Conservation (phyloP, 2,888 invertebrate genomes). For the Idaea dimidiata region DNA sequence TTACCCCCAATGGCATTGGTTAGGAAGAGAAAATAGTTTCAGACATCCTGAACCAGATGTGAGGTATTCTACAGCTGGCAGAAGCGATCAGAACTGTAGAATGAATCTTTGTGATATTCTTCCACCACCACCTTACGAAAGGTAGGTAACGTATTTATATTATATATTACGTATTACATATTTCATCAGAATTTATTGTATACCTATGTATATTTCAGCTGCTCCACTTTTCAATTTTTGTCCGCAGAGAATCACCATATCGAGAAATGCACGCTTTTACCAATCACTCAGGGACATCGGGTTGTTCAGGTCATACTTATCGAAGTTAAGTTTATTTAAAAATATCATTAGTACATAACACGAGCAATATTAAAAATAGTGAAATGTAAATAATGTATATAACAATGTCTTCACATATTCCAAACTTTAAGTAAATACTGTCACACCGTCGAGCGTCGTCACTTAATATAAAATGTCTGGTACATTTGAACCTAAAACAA, state of each 20-base stretch:
- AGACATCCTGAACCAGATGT: slow-evolving; percentile 59
- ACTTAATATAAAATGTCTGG: slow-evolving; percentile 17
- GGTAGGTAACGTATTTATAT: slow-evolving; percentile 42
- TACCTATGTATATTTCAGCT: background rate
- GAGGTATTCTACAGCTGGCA: slow-evolving; percentile 56
- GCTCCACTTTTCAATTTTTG: slow-evolving; percentile 18
- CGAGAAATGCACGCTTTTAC: slow-evolving; percentile 67
- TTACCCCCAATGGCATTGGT: slow-evolving; percentile 77
- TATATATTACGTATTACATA: background rate
- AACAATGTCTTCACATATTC: slow-evolving; percentile 48
- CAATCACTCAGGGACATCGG: slow-evolving; percentile 71
- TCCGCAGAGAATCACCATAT: slow-evolving; percentile 69
- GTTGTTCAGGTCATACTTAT: slow-evolving; percentile 72
- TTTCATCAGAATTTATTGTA: background rate
- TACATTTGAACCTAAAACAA: background rate
- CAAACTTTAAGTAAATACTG: slow-evolving; percentile 38
- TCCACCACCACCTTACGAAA: slow-evolving; percentile 74
- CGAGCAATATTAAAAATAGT: slow-evolving; percentile 72
- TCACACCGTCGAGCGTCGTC: slow-evolving; percentile 48
- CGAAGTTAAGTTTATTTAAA: slow-evolving; percentile 63
- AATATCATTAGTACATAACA: slow-evolving; percentile 74
- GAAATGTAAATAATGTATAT: slow-evolving; percentile 68
- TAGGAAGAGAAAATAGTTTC: slow-evolving; percentile 71
- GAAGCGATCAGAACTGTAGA: slow-evolving; percentile 67
- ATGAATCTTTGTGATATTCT: slow-evolving; percentile 75